Base-by-base conservation (phyloP, 2,113 vertebrate genomes). In the Phalacrocorax carbo region DNA sequence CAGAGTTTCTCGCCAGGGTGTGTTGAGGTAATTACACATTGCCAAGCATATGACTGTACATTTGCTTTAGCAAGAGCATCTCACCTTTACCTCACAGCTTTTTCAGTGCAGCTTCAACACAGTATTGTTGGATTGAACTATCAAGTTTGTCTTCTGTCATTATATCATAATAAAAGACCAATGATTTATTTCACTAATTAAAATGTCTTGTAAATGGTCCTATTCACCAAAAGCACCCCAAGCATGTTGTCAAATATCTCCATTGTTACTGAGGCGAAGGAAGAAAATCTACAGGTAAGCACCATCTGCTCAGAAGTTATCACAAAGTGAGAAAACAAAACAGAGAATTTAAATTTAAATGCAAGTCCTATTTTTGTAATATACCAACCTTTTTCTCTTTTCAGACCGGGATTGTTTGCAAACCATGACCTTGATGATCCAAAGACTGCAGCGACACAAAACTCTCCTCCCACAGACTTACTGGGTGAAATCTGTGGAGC, bases 401-500 rank as follows among this genome's bases (percentile, higher is more conserved):
- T 99, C 92, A 99, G 98, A 95, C 98, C 99, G 13, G 99, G 99
- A 83, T 99, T 99, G 94, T 98, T 99, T 93, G 99, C 98, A 98
- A 99, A 99, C 99, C 99, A 99, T 5, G 99, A 99, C 91, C 99
- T 98, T 5, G 99, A 99, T 1, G 99, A 99, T 46, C 99, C 99
- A 66, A 99, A 99, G 83, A 98, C 88, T 40, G 99, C 98, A 17
- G 99, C 99, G 3, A 99, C 99, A 30, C 99, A 99, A 88, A 99
- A 99, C 96, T 99, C 99, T 88, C 99, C 99, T 92, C 99, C 99
- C 69, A 98, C 97, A 42, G 99, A 99, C 94, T 99, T 99, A 97
- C 99, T 99, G 15, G 99, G 99, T 64, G 99, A 99, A 96, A 99
- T 99, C 98, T 99, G 99, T 14, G 99, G 99, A 36, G 99, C 98